Percentiles rank a stretch among this genome's conserved stretches.
phyloP scores from a whole-genome alignment of 1,140 invertebrate species.

The Brachionus koreanus region DNA sequence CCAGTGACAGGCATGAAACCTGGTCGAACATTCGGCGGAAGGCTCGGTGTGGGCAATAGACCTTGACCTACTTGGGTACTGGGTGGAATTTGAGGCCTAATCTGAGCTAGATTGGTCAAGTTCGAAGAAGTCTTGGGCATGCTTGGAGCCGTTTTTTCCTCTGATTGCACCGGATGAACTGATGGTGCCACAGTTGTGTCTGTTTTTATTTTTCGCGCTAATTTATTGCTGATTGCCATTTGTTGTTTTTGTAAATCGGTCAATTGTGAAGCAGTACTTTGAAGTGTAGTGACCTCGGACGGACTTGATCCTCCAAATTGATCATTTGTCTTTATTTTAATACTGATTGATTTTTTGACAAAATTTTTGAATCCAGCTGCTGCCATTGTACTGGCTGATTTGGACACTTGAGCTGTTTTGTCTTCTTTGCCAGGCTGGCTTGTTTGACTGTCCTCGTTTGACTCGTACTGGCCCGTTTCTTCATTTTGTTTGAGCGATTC shows the following conservation, averaged over 20 bases:
- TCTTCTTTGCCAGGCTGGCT: background rate
- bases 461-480: background rate
- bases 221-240: conserved; percentile 22
- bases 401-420: background rate
- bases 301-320: background rate
- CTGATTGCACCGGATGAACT: background rate
- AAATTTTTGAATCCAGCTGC: conserved; percentile 44
- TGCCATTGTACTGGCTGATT: background rate
- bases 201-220: conserved; percentile 10
- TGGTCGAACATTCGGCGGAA: background rate
- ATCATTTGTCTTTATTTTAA: conserved; percentile 33
- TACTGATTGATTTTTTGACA: conserved; percentile 44
- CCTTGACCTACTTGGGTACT: background rate
- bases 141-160: background rate
- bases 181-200: background rate
- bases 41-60: conserved; percentile 3
- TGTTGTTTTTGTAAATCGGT: conserved; percentile 21
- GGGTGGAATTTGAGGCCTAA: background rate
- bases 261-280: background rate
- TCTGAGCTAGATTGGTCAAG: background rate
- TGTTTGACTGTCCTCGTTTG: background rate
- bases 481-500: background rate
- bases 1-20: background rate
- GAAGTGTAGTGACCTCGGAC: background rate
- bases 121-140: background rate